A percentile compares a stretch with the other conserved stretches of the same genome.
Evolutionary conservation across 2,113 vertebrate species (phyloP).

Genomic region (Tachuris rubrigastra): DNA sequence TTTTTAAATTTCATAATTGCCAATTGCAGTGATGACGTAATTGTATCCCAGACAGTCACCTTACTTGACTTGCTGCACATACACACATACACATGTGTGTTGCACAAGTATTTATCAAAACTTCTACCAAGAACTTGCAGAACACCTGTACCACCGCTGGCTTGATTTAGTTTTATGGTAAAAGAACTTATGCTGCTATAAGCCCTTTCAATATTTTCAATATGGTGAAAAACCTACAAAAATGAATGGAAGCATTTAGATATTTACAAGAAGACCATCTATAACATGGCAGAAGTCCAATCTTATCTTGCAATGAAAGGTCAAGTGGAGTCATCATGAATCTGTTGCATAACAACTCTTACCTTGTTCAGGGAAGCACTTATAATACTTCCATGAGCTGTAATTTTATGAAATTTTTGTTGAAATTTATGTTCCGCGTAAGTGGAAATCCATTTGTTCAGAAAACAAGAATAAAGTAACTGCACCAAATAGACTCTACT

Average conservation of each 20-base stretch:
- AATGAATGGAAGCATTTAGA: not conserved
- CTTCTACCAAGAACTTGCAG: not conserved
- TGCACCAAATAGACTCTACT: not conserved
- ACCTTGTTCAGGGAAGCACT: not conserved
- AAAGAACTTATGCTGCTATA: not conserved
- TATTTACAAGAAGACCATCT: not conserved
- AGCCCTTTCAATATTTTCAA: not conserved
- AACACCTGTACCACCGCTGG: not conserved
- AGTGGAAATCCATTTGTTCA: not conserved
- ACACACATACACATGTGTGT: rapidly evolving
- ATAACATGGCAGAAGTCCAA: not conserved
- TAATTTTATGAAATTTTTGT: not conserved
- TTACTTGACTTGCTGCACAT: not conserved
- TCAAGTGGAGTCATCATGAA: not conserved
- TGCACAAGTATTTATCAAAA: not conserved
- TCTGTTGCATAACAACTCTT: not conserved
- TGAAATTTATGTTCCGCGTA: not conserved
- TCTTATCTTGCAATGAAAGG: not conserved
- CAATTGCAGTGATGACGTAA: not conserved
- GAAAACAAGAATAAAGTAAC: not conserved
- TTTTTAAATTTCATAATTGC: not conserved
- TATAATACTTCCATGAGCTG: not conserved
- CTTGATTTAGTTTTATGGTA: not conserved
- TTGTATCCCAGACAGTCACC: not conserved
- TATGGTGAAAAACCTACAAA: not conserved